These are phyloP conservation scores for Scomber japonicus DNA, from an alignment of 2,113 vertebrate genomes.

Conservation along the genomic window DNA sequence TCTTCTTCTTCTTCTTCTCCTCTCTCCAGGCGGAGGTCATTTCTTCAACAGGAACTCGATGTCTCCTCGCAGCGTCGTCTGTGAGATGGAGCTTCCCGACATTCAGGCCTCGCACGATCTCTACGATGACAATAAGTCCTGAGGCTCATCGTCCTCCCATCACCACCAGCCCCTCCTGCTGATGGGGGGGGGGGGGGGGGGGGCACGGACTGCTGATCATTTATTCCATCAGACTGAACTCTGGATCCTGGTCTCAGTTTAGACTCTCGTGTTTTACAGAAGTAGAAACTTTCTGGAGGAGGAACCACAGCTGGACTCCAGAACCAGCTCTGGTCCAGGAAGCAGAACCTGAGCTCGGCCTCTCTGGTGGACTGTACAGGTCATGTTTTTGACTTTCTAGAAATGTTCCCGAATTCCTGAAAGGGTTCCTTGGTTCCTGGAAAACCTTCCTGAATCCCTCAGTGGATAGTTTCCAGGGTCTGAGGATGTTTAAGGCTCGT, in stretches of 20 bases:
- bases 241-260: constrained; percentile 3
- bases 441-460: background rate
- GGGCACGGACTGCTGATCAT: constrained; percentile 40
- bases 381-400: background rate
- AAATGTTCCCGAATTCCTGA: background rate
- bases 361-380: background rate
- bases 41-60: constrained; percentile 92
- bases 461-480: background rate
- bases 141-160: constrained; percentile 73
- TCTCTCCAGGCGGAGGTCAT: constrained; percentile 87
- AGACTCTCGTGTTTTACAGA: constrained; percentile 22
- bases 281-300: constrained; percentile 7
- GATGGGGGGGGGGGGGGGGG: constrained; percentile 3
- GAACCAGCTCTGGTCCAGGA: background rate
- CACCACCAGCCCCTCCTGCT: background rate
- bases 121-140: constrained; percentile 97
- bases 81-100: constrained; percentile 93
- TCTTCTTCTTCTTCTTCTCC: too few species aligned
- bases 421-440: background rate
- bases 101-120: constrained; percentile 93
- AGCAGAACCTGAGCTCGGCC: background rate
- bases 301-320: background rate
- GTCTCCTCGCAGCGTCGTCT: constrained; percentile 90
- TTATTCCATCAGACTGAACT: constrained; percentile 27
- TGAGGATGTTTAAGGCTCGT: background rate